Percentiles rank a stretch among this genome's conserved stretches.
These are phyloP conservation scores for Rhagium mordax DNA, from an alignment of 2,888 invertebrate genomes.

Conservation along the genomic window DNA sequence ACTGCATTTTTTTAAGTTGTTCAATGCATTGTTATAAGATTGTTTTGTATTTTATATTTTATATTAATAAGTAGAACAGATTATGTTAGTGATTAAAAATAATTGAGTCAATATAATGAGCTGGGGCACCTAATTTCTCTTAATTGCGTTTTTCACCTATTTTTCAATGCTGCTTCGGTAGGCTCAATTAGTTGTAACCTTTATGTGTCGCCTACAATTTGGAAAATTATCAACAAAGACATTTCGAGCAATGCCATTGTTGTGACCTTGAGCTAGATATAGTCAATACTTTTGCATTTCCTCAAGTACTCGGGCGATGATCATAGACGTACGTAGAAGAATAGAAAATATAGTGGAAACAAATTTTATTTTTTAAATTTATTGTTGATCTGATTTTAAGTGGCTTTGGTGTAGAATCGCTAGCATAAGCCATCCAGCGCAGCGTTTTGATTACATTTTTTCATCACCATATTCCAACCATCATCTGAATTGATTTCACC, in stretches of 20 bases:
- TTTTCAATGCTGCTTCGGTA: slow-evolving; percentile 9
- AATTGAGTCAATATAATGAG: neutral
- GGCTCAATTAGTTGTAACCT: neutral
- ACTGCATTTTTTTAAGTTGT: neutral
- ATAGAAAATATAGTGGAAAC: neutral
- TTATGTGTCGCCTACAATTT: slow-evolving; percentile 1
- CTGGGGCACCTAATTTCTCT: neutral
- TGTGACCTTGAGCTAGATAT: slow-evolving; percentile 24
- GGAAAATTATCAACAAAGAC: slow-evolving; percentile 23
- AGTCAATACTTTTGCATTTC: slow-evolving; percentile 27
- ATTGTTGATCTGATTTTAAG: no score
- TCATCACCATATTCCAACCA: no score
- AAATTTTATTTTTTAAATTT: no score
- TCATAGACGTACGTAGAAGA: slow-evolving; percentile 10
- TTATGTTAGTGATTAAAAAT: neutral
- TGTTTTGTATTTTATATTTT: neutral
- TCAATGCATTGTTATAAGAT: neutral
- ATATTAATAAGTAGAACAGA: neutral
- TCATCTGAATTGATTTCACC: no score
- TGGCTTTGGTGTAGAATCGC: no score
- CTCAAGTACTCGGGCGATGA: neutral
- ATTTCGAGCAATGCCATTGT: slow-evolving; percentile 1
- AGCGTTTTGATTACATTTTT: no score
- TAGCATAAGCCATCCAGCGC: no score
- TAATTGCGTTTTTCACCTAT: slow-evolving; percentile 15